Conservation (phyloP, 2,113 vertebrate species). For the Crypturellus undulatus region DNA sequence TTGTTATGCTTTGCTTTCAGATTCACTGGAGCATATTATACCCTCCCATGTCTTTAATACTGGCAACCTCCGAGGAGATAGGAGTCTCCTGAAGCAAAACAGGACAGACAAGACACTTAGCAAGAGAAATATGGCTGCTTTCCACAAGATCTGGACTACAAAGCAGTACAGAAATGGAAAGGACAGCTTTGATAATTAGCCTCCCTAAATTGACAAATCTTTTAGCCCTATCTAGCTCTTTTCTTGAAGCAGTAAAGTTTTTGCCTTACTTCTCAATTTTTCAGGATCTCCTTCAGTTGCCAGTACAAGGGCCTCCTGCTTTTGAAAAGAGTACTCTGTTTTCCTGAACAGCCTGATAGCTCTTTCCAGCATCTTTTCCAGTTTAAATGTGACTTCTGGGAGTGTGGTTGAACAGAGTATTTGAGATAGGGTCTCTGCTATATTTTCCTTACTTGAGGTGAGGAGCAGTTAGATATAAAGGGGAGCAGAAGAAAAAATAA, state of each 20-base stretch:
- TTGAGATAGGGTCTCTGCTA: not conserved
- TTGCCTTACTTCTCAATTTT: slow-evolving; percentile 20
- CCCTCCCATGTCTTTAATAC: slow-evolving; percentile 41
- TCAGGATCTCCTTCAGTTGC: not conserved
- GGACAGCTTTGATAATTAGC: slow-evolving; percentile 44
- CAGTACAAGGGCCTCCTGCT: not conserved
- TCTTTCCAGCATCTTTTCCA: not conserved
- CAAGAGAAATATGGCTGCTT: slow-evolving; percentile 28
- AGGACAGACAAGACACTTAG: slow-evolving; percentile 48
- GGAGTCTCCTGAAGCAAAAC: slow-evolving; percentile 54
- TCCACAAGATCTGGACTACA: slow-evolving; percentile 27
- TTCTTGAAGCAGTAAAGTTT: slow-evolving; percentile 41
- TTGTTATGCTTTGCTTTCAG: slow-evolving; percentile 60
- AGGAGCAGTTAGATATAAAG: not conserved
- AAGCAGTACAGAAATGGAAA: slow-evolving; percentile 35
- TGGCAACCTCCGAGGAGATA: slow-evolving; percentile 37
- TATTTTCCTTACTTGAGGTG: fast-evolving
- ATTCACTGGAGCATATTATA: slow-evolving; percentile 53
- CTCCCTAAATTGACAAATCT: slow-evolving; percentile 25
- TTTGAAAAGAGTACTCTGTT: not conserved
- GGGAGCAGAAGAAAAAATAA: not conserved
- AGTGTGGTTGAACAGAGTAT: not conserved
- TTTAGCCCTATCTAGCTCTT: slow-evolving; percentile 14
- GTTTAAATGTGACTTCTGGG: not conserved
- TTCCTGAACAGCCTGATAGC: not conserved